A percentile compares a stretch with the other conserved stretches of the same genome.
Evolutionary conservation across 92 coral and sea anemone species (phyloP).

Genomic region (Phymanthus crucifer): DNA sequence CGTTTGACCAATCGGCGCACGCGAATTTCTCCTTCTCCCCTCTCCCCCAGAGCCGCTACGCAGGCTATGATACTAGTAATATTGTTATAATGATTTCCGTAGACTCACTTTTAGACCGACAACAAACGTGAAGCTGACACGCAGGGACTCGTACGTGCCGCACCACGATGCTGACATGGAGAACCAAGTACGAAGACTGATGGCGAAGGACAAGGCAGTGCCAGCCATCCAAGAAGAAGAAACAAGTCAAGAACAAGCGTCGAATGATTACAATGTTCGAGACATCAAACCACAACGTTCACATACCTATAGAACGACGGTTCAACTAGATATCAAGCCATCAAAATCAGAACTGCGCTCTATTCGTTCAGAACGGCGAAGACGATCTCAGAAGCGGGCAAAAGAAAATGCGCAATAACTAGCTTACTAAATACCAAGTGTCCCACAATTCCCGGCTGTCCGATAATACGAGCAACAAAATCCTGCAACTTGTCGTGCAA

Average conservation of each 20-base stretch:
- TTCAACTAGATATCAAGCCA: constrained; percentile 61
- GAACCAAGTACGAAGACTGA: constrained; percentile 58
- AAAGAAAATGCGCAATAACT: constrained; percentile 19
- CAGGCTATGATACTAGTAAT: too few species aligned
- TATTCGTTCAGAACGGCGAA: constrained; percentile 31
- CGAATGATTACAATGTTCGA: constrained; percentile 44
- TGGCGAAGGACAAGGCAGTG: constrained; percentile 43
- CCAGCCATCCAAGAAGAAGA: constrained; percentile 57
- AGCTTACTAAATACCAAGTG: neutral
- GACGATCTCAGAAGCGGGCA: constrained; percentile 40
- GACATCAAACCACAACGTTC: constrained; percentile 66
- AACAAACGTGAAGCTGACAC: constrained; percentile 50
- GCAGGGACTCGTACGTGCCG: constrained; percentile 74
- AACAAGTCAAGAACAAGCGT: constrained; percentile 25
- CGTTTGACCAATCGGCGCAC: too few species aligned
- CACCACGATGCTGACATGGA: constrained; percentile 62
- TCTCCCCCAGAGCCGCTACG: too few species aligned
- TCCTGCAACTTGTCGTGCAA: too few species aligned
- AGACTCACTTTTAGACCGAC: constrained; percentile 55
- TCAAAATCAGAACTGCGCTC: constrained; percentile 30
- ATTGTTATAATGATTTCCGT: neutral
- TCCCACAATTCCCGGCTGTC: too few species aligned
- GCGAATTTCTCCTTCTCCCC: too few species aligned
- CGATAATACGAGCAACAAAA: too few species aligned
- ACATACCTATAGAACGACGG: constrained; percentile 64